These are phyloP conservation scores for Chrysolina oricalcia DNA, from an alignment of 2,888 invertebrate species.

Conservation along the genomic window DNA sequence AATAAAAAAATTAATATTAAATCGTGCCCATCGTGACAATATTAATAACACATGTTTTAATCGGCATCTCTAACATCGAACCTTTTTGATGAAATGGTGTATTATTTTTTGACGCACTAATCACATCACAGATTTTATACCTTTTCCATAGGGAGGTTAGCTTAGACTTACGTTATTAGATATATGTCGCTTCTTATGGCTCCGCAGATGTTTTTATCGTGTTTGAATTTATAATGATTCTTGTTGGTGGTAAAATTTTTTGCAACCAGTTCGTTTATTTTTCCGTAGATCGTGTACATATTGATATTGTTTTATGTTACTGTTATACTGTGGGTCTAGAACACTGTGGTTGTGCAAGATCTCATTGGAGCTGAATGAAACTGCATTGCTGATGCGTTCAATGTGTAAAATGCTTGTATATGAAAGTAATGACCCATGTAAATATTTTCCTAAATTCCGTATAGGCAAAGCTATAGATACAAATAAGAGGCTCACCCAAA, in stretches of 20 bases:
- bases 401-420: neutral
- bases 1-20: no score
- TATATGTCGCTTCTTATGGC: conserved; percentile 59
- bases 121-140: conserved; percentile 73
- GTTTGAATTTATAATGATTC: neutral
- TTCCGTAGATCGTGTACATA: neutral
- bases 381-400: neutral
- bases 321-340: neutral
- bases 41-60: no score
- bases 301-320: neutral
- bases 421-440: neutral
- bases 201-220: conserved; percentile 22
- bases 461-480: no score
- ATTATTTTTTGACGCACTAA: conserved; percentile 69
- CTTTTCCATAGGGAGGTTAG: conserved; percentile 73
- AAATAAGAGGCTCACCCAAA: no score
- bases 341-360: neutral
- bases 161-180: conserved; percentile 49
- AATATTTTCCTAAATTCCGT: no score
- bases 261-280: neutral
- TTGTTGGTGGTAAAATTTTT: neutral
- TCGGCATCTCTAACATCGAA: no score
- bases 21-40: no score
- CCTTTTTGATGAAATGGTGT: conserved; percentile 59
- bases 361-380: neutral